Evolutionary conservation across 2,113 vertebrate genomes (phyloP).

Genomic region (Neotragus pygmaeus): DNA sequence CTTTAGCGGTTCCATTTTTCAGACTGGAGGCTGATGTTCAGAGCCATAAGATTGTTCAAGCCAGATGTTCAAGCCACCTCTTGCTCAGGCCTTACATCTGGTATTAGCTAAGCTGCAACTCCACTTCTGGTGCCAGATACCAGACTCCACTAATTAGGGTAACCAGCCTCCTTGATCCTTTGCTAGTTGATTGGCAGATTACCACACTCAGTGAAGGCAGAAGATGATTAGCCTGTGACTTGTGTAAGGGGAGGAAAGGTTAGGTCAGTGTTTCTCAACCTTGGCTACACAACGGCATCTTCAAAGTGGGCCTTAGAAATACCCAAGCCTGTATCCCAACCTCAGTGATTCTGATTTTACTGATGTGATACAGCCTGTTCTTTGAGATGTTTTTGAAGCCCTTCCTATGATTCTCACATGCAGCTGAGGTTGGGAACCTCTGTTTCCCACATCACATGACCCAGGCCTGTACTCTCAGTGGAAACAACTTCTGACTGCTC

Average conservation of each 20-base stretch:
- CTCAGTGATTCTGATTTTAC: background rate
- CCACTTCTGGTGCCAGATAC: background rate
- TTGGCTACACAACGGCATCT: background rate
- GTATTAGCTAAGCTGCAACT: rapidly evolving
- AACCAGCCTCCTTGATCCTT: background rate
- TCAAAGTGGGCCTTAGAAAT: background rate
- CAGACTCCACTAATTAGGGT: background rate
- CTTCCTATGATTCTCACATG: background rate
- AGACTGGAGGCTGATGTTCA: background rate
- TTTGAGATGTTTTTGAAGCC: background rate
- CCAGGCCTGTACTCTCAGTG: background rate
- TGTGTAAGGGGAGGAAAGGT: background rate
- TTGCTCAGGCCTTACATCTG: background rate
- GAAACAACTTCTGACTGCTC: background rate
- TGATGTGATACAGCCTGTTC: background rate
- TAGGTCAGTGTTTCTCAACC: background rate
- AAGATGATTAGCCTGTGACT: background rate
- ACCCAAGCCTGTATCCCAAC: background rate
- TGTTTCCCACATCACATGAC: background rate
- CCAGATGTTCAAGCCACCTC: no score
- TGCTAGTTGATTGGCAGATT: background rate
- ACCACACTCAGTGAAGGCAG: background rate
- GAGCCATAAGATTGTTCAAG: background rate
- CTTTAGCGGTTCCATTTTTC: background rate
- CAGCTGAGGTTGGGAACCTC: no score